phyloP scores from a whole-genome alignment of 35 echinoderm and acorn worm species.

The Heliocidaris erythrogramma region DNA sequence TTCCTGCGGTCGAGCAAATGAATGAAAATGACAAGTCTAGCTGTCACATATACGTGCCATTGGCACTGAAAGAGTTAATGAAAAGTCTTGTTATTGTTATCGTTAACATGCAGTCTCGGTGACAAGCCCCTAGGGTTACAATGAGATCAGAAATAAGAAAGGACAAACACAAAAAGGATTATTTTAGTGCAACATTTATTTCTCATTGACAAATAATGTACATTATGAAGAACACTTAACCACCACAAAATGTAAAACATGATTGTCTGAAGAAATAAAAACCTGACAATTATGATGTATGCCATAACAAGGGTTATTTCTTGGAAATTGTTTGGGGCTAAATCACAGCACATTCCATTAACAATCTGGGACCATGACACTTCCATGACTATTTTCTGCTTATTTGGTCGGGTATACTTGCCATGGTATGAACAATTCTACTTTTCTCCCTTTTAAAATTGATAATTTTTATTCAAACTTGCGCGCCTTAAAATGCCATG shows the following conservation, averaged over 20 bases:
- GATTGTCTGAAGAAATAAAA: not conserved
- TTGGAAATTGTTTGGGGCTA: not conserved
- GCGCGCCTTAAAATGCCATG: not conserved
- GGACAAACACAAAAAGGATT: not conserved
- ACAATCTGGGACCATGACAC: not conserved
- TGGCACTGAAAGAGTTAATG: no score
- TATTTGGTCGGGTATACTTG: not conserved
- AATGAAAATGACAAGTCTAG: no score
- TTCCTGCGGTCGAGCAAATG: no score
- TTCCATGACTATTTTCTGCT: not conserved
- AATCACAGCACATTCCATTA: not conserved
- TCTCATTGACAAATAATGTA: slow-evolving; percentile 45
- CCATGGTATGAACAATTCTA: not conserved
- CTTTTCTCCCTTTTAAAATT: not conserved
- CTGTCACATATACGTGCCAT: no score
- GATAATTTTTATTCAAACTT: not conserved
- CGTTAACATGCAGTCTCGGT: no score
- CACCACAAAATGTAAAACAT: slow-evolving; percentile 40
- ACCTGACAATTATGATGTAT: not conserved
- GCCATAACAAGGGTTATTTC: not conserved
- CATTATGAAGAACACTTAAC: slow-evolving; percentile 45
- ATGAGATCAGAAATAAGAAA: not conserved
- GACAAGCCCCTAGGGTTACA: not conserved
- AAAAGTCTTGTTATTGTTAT: no score
- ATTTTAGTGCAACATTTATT: slow-evolving; percentile 45